phyloP scores from a whole-genome alignment of 2,797 vertebrate species.

The Cichlasoma orientale region DNA sequence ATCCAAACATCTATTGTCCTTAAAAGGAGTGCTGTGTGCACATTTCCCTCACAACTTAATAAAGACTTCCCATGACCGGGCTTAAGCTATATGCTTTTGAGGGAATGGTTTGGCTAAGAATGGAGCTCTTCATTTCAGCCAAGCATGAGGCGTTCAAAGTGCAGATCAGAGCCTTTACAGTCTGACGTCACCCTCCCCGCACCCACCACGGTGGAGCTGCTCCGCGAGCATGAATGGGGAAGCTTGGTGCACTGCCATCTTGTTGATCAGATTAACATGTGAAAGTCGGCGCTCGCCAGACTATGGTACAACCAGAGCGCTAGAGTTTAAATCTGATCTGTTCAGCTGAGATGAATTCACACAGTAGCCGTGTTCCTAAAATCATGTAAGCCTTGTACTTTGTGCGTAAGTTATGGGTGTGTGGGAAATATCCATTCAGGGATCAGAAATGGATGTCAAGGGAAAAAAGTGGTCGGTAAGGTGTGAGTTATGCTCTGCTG shows the following conservation, averaged over 20 bases:
- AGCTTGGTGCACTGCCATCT: slow-evolving; percentile 55
- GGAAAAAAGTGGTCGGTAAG: slow-evolving; percentile 25
- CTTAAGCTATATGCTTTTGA: slow-evolving; percentile 57
- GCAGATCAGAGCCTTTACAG: slow-evolving; percentile 60
- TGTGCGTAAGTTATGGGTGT: background rate
- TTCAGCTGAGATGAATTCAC: slow-evolving; percentile 8
- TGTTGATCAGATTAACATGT: slow-evolving; percentile 65
- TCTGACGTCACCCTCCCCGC: slow-evolving; percentile 69
- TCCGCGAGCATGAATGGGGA: slow-evolving; percentile 34
- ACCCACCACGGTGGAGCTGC: slow-evolving; percentile 51
- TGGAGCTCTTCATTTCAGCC: slow-evolving; percentile 56
- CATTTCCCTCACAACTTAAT: slow-evolving; percentile 56
- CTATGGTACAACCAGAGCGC: background rate
- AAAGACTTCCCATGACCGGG: slow-evolving; percentile 66
- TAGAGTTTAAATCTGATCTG: slow-evolving; percentile 20
- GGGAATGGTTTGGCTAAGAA: slow-evolving; percentile 61
- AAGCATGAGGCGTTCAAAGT: slow-evolving; percentile 66
- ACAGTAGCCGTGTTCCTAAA: slow-evolving; percentile 28
- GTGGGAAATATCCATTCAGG: slow-evolving; percentile 4
- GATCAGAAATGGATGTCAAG: slow-evolving; percentile 11
- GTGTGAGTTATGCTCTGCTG: slow-evolving; percentile 23
- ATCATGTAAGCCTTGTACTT: background rate
- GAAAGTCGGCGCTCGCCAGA: slow-evolving; percentile 18
- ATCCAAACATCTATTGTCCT: slow-evolving; percentile 67
- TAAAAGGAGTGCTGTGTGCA: slow-evolving; percentile 64